Conservation (phyloP, 2,888 invertebrate genomes). For the Erebia palarica region DNA sequence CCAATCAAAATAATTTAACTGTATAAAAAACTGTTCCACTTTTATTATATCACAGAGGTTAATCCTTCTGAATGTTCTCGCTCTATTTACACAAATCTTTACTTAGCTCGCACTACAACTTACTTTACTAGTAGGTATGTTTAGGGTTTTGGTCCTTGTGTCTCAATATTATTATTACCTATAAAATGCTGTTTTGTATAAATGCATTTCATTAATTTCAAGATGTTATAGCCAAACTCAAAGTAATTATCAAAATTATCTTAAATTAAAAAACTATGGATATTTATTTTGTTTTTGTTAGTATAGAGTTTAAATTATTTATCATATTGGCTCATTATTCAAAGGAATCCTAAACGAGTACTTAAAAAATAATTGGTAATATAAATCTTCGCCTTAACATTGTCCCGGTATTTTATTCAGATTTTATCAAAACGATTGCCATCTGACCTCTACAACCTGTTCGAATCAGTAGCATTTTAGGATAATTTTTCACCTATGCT, state of each 20-base stretch:
- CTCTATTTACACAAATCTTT: too few species aligned
- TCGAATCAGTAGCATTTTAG: conserved; percentile 22
- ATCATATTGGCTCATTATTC: conserved; percentile 31
- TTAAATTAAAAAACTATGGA: too few species aligned
- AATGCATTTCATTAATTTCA: too few species aligned
- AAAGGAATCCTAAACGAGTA: conserved; percentile 50
- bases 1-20: conserved; percentile 57
- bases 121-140: too few species aligned
- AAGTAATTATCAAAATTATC: too few species aligned
- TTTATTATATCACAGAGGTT: neutral
- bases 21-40: conserved; percentile 32
- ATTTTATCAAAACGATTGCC: conserved; percentile 23
- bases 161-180: too few species aligned
- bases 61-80: neutral
- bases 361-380: conserved; percentile 2
- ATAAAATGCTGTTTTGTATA: too few species aligned
- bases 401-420: conserved; percentile 12
- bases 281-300: too few species aligned
- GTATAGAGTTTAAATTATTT: too few species aligned
- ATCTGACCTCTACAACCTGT: conserved; percentile 23
- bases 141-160: too few species aligned
- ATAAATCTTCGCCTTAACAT: conserved; percentile 3
- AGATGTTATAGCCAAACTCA: too few species aligned
- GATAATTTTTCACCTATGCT: conserved; percentile 22
- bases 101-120: too few species aligned